Evolutionary conservation across 2,113 vertebrate genomes (phyloP), one percentile per base, ranked within the genome.

Genomic region (Sinocyclocheilus grahami): DNA sequence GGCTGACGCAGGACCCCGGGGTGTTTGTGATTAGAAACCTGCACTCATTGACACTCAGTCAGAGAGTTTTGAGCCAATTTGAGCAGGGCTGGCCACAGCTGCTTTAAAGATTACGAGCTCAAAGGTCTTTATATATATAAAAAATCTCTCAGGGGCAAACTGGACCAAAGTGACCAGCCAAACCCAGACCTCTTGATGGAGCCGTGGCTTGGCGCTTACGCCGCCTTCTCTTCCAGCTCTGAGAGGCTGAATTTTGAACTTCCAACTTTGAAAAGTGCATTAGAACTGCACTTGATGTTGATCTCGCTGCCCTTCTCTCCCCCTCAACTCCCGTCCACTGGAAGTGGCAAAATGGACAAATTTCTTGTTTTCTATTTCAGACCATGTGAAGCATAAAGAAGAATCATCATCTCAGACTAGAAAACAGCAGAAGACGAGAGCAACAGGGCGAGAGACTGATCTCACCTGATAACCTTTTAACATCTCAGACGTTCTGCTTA

Each of bases 381-480:
- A 9, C 58, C 58, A n/a, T n/a, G 58, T 10, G 18, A 72, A 42
- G 37, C 20, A 42, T 42, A 22, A 72, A 72, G 69, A 72, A 72
- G 18, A 72, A 0, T 1, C 69, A 22, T 72, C 37, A 4, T 42
- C 37, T 72, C 69, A 39, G 16, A 37, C 67, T 71, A 13, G 48
- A 51, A 13, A 51, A 51, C 48, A 51, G 48, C 48, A 13, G 55
- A 13, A 6, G 16, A 55, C 16, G 53, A 6, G 65, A 67, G 65
- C 27, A 69, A 16, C 11, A 4, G 42, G 4, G 8, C 9, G 69
- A 72, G 42, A 39, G 42, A 39, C 20, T 42, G 72, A 76, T 14
- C 72, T 76, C 74, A 24, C 46, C 74, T 51, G 67, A 71, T 77
- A 77, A 77, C 75, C 48, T 55, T 53, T 77, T 53, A 77, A 53